Conservation (phyloP, 1,140 invertebrate genomes). For the Araneus ventricosus region DNA sequence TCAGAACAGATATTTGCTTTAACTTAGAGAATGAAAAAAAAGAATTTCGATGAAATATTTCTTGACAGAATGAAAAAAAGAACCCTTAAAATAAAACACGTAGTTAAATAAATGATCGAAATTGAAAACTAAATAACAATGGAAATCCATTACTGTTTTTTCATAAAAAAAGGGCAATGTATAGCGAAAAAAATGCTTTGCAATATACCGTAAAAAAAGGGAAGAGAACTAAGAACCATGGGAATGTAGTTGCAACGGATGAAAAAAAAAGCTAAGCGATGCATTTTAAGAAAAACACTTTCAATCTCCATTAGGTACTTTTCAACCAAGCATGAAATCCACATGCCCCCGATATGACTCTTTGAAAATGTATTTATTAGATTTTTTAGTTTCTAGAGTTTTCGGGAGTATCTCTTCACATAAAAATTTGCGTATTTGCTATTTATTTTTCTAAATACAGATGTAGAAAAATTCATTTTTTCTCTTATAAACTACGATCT, state of each 20-base stretch:
- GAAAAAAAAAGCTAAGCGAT: neutral
- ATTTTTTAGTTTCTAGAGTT: too few species aligned
- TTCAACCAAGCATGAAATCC: neutral
- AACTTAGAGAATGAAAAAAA: neutral
- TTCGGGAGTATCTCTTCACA: too few species aligned
- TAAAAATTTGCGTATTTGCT: too few species aligned
- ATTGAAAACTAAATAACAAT: slow-evolving; percentile 21
- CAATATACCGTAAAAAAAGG: neutral
- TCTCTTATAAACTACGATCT: too few species aligned
- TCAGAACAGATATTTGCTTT: neutral
- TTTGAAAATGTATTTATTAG: neutral
- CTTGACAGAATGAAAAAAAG: neutral
- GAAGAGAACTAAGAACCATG: neutral
- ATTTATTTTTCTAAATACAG: too few species aligned
- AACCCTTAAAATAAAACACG: neutral
- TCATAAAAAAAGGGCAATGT: neutral
- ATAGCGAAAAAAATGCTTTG: neutral
- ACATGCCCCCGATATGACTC: neutral
- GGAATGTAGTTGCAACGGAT: too few species aligned
- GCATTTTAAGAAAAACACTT: neutral
- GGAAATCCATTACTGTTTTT: neutral
- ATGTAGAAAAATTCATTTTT: too few species aligned
- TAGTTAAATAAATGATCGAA: slow-evolving; percentile 14
- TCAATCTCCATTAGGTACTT: neutral
- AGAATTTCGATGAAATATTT: neutral